phyloP scores from a whole-genome alignment of 2,888 invertebrate species.

The Mystacides longicornis region DNA sequence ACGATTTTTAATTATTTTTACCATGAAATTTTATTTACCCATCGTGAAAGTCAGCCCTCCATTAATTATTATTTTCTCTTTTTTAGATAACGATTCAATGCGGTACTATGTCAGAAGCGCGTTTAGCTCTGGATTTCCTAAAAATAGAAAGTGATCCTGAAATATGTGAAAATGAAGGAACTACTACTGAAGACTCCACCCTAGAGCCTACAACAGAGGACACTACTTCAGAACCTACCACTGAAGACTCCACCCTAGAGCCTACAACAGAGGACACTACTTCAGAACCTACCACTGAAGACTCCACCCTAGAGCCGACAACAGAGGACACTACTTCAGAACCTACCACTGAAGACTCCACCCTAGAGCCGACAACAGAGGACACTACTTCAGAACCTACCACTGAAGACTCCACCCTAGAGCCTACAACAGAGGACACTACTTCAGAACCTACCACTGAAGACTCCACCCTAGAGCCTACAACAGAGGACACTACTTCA shows the following conservation, averaged over 20 bases:
- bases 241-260: neutral
- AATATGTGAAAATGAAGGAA: neutral
- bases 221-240: neutral
- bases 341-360: neutral
- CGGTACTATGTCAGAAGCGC: neutral
- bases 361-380: neutral
- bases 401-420: neutral
- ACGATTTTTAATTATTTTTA: too few relatives aligned
- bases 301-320: neutral
- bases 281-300: too few relatives aligned
- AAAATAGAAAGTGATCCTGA: neutral
- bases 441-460: neutral
- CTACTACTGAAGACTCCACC: neutral
- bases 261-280: neutral
- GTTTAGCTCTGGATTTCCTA: neutral
- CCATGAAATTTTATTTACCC: too few relatives aligned
- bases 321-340: neutral
- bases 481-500: too few relatives aligned
- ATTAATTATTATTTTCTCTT: too few relatives aligned
- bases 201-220: neutral
- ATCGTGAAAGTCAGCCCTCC: too few relatives aligned
- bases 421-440: neutral
- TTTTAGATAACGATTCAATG: neutral
- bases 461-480: neutral
- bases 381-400: neutral